Base-by-base conservation (phyloP, 2,888 invertebrate species). In the Sipha maydis region DNA sequence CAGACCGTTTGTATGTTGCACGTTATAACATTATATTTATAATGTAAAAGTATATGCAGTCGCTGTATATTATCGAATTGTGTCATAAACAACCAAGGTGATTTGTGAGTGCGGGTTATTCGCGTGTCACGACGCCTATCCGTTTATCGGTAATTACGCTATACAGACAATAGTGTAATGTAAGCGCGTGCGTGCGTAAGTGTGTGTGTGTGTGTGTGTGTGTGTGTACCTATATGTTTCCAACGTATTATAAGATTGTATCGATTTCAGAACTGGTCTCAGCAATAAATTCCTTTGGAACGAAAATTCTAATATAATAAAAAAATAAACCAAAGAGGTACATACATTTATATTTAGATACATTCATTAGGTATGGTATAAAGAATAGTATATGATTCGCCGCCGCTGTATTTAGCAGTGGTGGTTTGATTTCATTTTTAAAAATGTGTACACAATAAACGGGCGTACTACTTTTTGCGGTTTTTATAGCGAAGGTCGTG, bases 231-330 rank as follows among this genome's bases (percentile, higher is more conserved):
- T 61, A 19, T n/a, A 25, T 71, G 5, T 19, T 31, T 48, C n/a
- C n/a, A n/a, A 28, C 67, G 76, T 41, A 19, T 48, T 14, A 14
- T 48, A 71, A 85, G 85, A 85, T 85, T 19, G 69, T 85, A 85
- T 71, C 54, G 69, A 78, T 85, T 85, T 78, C 69, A 69, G 67
- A 85, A 85, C 77, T 77, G 85, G 78, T 78, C 85, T 85, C 31
- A 48, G 31, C 69, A 25, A 77, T 85, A 31, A 69, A 85, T 85
- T 78, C 78, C 41, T 69, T 54, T 11, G 77, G 34, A 85, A 69
- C 69, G n/a, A 78, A 78, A 78, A 85, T 78, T n/a, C 69, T 19
- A 69, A 54, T 34, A 17, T n/a, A n/a, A 48, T 54, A 38, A 75
- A 61, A 56, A 73, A 17, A 34, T 3, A 34, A 34, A 34, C 34